Conservation (phyloP, 2,113 vertebrate genomes). For the Orcinus orca region DNA sequence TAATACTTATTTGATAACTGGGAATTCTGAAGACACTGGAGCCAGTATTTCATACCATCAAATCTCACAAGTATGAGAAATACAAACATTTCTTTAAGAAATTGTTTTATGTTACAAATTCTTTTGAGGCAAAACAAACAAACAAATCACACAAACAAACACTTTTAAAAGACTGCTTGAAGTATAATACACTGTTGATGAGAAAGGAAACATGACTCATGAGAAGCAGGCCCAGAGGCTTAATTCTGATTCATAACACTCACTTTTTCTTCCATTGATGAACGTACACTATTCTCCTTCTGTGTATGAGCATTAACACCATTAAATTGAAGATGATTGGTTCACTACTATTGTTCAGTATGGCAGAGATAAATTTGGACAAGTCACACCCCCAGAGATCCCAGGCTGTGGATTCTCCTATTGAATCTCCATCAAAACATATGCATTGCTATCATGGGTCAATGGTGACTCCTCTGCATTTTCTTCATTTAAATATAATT, state of each 20-base stretch:
- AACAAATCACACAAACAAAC: background rate
- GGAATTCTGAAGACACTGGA: background rate
- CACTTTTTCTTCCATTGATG: background rate
- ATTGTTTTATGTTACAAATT: background rate
- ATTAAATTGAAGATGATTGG: background rate
- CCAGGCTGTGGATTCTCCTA: background rate
- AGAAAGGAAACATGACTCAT: background rate
- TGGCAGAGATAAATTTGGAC: background rate
- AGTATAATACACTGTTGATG: background rate
- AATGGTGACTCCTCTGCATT: background rate
- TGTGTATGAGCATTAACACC: background rate
- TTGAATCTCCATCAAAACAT: background rate
- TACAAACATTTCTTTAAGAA: background rate
- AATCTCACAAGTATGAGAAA: background rate
- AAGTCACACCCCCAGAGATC: background rate
- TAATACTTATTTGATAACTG: background rate
- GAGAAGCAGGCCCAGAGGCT: background rate
- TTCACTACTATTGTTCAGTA: background rate
- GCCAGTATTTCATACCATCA: background rate
- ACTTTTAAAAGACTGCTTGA: background rate
- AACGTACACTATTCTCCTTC: background rate
- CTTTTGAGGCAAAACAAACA: background rate
- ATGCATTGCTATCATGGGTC: fast-evolving
- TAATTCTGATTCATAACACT: background rate
- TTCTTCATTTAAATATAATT: background rate